Conservation (phyloP, 2,797 vertebrate genomes). For the Tarsius wallacei region DNA sequence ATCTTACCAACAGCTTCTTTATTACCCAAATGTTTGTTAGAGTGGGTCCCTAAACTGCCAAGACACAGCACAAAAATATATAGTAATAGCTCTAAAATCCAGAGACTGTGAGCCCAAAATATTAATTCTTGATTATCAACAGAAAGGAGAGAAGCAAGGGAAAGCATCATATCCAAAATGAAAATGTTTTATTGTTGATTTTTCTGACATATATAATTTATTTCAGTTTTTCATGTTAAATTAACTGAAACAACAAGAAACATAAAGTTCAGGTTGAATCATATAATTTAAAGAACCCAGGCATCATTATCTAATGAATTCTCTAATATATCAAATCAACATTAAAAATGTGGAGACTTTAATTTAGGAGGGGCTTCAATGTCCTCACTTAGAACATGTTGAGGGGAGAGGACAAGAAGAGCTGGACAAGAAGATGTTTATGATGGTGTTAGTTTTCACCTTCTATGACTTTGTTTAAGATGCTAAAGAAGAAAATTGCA, state of each 20-base stretch:
- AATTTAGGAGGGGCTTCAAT: not conserved
- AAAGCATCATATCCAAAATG: not conserved
- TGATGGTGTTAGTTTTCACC: not conserved
- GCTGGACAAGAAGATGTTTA: not conserved
- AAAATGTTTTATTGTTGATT: not conserved
- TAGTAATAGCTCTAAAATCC: not conserved
- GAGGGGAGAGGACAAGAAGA: not conserved
- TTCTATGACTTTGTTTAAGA: constrained; percentile 38
- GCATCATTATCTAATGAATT: not conserved
- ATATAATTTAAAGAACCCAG: not conserved
- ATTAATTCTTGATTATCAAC: not conserved
- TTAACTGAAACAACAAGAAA: constrained; percentile 4
- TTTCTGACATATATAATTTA: not conserved
- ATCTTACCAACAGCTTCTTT: not conserved
- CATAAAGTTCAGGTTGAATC: not conserved
- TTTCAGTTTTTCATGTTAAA: constrained; percentile 1
- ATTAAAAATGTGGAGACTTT: not conserved
- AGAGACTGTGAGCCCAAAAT: not conserved
- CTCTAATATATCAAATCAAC: constrained; percentile 8
- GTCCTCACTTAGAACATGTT: not conserved
- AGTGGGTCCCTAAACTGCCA: not conserved
- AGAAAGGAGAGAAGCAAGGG: not conserved
- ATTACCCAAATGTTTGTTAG: not conserved
- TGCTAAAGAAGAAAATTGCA: not conserved
- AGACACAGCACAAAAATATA: not conserved